phyloP scores from a whole-genome alignment of 1,140 invertebrate species.

The Leptinotarsa lineolata region DNA sequence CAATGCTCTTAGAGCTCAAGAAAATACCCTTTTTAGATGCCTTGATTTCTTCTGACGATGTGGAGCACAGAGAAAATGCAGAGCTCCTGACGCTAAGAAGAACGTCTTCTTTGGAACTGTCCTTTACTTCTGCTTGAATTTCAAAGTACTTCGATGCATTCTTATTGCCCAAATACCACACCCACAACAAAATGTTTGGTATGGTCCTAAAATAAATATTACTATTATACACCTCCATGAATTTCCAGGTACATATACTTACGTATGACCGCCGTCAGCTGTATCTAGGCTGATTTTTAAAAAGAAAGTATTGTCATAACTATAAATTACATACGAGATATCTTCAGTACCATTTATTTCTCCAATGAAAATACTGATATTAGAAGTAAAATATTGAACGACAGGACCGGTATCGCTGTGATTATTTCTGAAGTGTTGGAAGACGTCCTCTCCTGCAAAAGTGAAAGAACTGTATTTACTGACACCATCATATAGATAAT shows the following conservation, averaged over 20 bases:
- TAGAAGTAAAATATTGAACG: constrained; percentile 47
- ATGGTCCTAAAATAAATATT: constrained; percentile 29
- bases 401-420: constrained; percentile 50
- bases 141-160: constrained; percentile 38
- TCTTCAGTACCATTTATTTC: constrained; percentile 33
- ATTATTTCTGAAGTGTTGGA: constrained; percentile 46
- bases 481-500: no score
- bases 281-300: constrained; percentile 34
- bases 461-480: not conserved
- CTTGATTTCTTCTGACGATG: constrained; percentile 39
- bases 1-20: constrained; percentile 38
- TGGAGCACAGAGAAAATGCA: constrained; percentile 41
- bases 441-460: constrained; percentile 40
- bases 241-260: not conserved
- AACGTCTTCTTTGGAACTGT: constrained; percentile 26
- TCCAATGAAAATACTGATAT: constrained; percentile 34
- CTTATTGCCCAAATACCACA: constrained; percentile 39
- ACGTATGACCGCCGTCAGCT: constrained; percentile 8
- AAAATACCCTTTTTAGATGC: constrained; percentile 43
- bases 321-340: constrained; percentile 37
- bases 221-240: not conserved
- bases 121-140: constrained; percentile 42
- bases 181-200: constrained; percentile 41
- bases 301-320: constrained; percentile 39
- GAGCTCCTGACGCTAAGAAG: constrained; percentile 40